Evolutionary conservation across 1,140 invertebrate species (phyloP), one percentile per base, ranked within the genome.

Genomic region (Phthorimaea operculella): DNA sequence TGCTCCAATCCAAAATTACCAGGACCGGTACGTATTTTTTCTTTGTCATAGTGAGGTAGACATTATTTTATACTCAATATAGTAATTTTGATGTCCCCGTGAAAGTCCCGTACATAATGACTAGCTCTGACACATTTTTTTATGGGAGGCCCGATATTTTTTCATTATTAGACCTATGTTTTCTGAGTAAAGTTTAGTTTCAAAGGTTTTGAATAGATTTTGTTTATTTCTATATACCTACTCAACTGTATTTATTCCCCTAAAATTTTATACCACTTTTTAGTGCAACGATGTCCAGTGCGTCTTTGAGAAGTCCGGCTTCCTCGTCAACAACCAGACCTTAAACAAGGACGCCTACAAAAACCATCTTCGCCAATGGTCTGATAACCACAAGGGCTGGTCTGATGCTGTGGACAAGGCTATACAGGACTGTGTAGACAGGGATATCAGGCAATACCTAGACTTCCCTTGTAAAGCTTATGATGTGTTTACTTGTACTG

Each of bases 211-310:
- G n/a, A n/a, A n/a, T n/a, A n/a, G n/a, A n/a, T n/a, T n/a, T n/a
- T n/a, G n/a, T n/a, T n/a, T n/a, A n/a, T n/a, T n/a, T n/a, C n/a
- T n/a, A n/a, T n/a, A n/a, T n/a, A n/a, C n/a, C n/a, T n/a, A n/a
- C n/a, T n/a, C n/a, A n/a, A n/a, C n/a, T n/a, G n/a, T n/a, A n/a
- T n/a, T n/a, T n/a, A n/a, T n/a, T n/a, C n/a, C n/a, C n/a, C n/a
- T n/a, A n/a, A n/a, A n/a, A n/a, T n/a, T n/a, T n/a, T n/a, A n/a
- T n/a, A n/a, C n/a, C n/a, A n/a, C n/a, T n/a, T n/a, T n/a, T n/a
- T n/a, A 85, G 82, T 85, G 82, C 58, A 72, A 78, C 36, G 79
- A 85, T 28, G 70, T 85, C 0, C 74, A 85, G 59, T 85, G 82
- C 50, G 67, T 76, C 0, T 85, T 85, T 57, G 77, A 85, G 54